Evolutionary conservation across 1,140 invertebrate genomes (phyloP).

Genomic region (Melitaea cinxia): DNA sequence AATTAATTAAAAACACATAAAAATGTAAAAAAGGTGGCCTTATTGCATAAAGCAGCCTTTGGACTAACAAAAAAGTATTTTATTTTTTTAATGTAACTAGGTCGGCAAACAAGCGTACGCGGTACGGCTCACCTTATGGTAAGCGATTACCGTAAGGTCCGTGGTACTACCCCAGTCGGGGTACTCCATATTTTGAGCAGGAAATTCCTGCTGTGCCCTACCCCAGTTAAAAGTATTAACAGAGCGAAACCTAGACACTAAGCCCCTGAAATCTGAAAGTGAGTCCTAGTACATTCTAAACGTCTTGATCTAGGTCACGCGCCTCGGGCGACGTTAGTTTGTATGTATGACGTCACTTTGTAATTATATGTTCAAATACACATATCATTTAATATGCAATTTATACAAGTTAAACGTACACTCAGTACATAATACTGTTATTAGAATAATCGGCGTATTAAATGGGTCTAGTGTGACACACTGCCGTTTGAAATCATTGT

Average conservation of each 20-base stretch:
- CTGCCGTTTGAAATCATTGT: background rate
- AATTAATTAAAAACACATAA: too few species aligned
- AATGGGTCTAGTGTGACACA: background rate
- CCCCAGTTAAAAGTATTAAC: too few species aligned
- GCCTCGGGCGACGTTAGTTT: background rate
- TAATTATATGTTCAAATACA: background rate
- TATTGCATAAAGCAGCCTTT: too few species aligned
- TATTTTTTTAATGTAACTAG: too few species aligned
- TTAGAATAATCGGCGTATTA: background rate
- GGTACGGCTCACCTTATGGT: too few species aligned
- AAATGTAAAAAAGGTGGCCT: too few species aligned
- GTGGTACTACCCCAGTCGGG: too few species aligned
- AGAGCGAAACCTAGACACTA: background rate
- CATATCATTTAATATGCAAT: background rate
- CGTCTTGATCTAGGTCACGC: background rate
- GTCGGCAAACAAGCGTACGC: too few species aligned
- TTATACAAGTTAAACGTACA: background rate
- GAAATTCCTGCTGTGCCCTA: too few species aligned
- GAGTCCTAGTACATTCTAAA: background rate
- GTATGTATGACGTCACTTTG: background rate
- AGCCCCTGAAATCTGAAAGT: background rate
- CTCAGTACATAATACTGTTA: slow-evolving; percentile 7
- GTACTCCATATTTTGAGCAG: too few species aligned
- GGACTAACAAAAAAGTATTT: too few species aligned
- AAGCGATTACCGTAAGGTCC: too few species aligned